Percentiles rank a stretch among this genome's conserved stretches.
Conservation (phyloP, 1,140 invertebrate species). For the Macrocentrus cingulum region DNA sequence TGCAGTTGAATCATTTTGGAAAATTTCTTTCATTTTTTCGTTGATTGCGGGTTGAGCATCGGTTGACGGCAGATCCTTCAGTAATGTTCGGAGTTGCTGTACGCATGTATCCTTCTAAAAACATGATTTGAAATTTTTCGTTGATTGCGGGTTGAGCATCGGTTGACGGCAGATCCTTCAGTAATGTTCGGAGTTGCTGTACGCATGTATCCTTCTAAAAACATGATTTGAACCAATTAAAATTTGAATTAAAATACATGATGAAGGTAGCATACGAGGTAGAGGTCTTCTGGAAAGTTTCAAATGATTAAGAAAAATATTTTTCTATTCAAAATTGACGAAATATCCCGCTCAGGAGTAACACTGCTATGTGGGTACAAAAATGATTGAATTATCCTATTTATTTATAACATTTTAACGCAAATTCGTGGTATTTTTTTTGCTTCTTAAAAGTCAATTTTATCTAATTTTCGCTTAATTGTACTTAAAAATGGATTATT, state of each 20-base stretch:
- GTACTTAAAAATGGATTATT: too few relatives aligned
- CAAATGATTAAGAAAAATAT: too few relatives aligned
- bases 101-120: slow-evolving; percentile 65
- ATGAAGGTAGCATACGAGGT: neutral
- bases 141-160: slow-evolving; percentile 58
- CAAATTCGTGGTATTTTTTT: too few relatives aligned
- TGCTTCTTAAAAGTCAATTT: too few relatives aligned
- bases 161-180: slow-evolving; percentile 64
- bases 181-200: slow-evolving; percentile 63
- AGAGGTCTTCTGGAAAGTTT: neutral
- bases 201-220: slow-evolving; percentile 65
- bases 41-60: slow-evolving; percentile 58
- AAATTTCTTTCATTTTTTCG: slow-evolving; percentile 55
- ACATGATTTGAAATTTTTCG: too few relatives aligned
- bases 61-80: slow-evolving; percentile 64
- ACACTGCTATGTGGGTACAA: too few relatives aligned
- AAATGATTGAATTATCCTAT: too few relatives aligned
- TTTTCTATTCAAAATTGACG: too few relatives aligned
- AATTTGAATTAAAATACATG: neutral
- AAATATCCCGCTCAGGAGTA: too few relatives aligned
- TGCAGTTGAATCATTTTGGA: slow-evolving; percentile 61
- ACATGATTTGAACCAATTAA: slow-evolving; percentile 16
- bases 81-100: slow-evolving; percentile 63
- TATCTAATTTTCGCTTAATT: too few relatives aligned
- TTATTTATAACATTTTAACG: too few relatives aligned